These are phyloP conservation scores for Pelagia noctiluca DNA, from an alignment of 30 jellyfish, hydroid and myxozoan species.

Conservation along the genomic window DNA sequence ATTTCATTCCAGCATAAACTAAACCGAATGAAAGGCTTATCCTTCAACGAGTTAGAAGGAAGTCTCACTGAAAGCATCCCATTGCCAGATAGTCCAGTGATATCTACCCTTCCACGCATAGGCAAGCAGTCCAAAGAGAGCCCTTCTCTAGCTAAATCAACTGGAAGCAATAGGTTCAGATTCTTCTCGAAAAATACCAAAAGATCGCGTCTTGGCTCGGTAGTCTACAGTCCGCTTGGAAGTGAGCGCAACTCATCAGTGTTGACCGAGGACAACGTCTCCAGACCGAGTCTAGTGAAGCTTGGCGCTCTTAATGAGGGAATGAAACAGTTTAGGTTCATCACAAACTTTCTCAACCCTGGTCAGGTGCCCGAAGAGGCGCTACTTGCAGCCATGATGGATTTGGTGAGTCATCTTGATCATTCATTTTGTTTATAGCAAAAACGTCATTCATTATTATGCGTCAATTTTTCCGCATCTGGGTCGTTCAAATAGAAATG, in stretches of 20 bases:
- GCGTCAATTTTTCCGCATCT: too few species aligned
- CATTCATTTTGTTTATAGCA: background rate
- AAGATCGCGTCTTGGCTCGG: constrained; percentile 50
- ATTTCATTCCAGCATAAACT: background rate
- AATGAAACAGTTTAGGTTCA: constrained; percentile 68
- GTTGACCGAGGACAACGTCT: constrained; percentile 39
- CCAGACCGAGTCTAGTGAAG: constrained; percentile 33
- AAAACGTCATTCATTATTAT: too few species aligned
- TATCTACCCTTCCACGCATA: background rate
- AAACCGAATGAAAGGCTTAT: constrained; percentile 9
- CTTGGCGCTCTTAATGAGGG: constrained; percentile 81
- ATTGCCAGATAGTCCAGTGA: background rate
- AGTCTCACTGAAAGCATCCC: background rate
- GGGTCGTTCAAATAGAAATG: too few species aligned
- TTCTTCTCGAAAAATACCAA: constrained; percentile 42
- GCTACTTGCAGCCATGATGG: constrained; percentile 79
- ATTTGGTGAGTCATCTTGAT: constrained; percentile 76
- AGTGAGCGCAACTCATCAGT: constrained; percentile 33
- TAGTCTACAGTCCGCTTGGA: constrained; percentile 50
- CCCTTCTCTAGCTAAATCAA: background rate
- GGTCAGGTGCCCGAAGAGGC: constrained; percentile 87
- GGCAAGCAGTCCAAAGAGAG: constrained; percentile 19
- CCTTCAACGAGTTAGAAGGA: background rate
- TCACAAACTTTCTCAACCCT: constrained; percentile 71
- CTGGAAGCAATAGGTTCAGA: constrained; percentile 36